Evolutionary conservation across 2,113 vertebrate genomes (phyloP).

Genomic region (Canis aureus): DNA sequence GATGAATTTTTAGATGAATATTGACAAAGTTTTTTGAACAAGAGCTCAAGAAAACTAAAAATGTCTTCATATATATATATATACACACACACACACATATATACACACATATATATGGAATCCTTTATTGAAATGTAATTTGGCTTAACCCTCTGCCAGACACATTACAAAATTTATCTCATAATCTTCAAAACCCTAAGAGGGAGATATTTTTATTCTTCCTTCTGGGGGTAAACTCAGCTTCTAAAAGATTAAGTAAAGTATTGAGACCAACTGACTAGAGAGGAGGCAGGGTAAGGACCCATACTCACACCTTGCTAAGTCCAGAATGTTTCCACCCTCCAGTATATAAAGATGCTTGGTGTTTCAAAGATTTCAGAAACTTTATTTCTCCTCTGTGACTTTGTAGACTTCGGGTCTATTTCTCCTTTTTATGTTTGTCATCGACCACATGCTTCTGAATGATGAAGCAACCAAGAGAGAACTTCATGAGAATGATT

Average conservation of each 20-base stretch:
- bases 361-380: conserved; percentile 1
- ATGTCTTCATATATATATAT: background rate
- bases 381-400: background rate
- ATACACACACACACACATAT: background rate
- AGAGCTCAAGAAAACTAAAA: conserved; percentile 37
- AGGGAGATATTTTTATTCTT: background rate
- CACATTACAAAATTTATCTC: background rate
- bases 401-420: background rate
- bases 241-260: background rate
- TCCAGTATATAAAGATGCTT: background rate
- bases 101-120: background rate
- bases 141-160: background rate
- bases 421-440: background rate
- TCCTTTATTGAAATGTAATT: conserved; percentile 21
- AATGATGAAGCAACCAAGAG: background rate
- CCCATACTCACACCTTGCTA: background rate
- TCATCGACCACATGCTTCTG: background rate
- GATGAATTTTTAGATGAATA: conserved; percentile 9
- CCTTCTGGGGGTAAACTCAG: background rate
- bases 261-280: background rate
- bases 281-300: background rate
- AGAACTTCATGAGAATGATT: background rate
- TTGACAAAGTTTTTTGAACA: background rate
- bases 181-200: background rate
- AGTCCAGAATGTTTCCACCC: background rate